Percentiles rank a stretch among this genome's conserved stretches.
These are phyloP conservation scores for Enteromius trimaculatus DNA, from an alignment of 2,797 vertebrate species.

Conservation along the genomic window DNA sequence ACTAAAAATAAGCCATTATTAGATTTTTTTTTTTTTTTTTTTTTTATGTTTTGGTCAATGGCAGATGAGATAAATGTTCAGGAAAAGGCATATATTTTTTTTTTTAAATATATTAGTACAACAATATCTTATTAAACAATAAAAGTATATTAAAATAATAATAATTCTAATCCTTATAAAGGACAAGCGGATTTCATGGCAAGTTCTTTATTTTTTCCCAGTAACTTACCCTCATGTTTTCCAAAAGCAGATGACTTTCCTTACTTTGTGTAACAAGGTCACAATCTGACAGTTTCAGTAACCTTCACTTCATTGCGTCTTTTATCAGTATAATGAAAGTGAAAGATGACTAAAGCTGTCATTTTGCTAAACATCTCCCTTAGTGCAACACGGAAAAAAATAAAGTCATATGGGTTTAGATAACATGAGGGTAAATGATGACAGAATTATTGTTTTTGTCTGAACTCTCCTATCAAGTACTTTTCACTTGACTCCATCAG, in stretches of 20 bases:
- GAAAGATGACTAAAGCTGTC: background rate
- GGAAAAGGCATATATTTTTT: no score
- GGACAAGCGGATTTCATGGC: background rate
- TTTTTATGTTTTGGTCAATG: background rate
- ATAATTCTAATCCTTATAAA: background rate
- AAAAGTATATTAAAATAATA: background rate
- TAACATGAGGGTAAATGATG: background rate
- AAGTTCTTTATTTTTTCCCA: background rate
- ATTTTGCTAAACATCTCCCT: background rate
- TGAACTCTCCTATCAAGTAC: background rate
- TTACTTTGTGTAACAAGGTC: background rate
- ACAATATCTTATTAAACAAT: background rate
- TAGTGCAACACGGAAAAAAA: background rate
- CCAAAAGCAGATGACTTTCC: background rate
- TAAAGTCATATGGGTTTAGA: background rate
- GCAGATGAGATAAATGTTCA: background rate
- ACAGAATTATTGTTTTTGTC: background rate
- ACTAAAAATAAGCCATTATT: background rate
- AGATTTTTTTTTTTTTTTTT: no score
- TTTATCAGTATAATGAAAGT: constrained; percentile 3
- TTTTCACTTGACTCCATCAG: background rate
- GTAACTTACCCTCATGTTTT: background rate
- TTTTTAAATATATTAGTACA: background rate
- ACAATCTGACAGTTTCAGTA: background rate
- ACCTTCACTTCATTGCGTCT: background rate